Percentiles rank a stretch among this genome's conserved stretches.
Conservation (phyloP, 2,888 invertebrate species). For the Erebia aethiops region DNA sequence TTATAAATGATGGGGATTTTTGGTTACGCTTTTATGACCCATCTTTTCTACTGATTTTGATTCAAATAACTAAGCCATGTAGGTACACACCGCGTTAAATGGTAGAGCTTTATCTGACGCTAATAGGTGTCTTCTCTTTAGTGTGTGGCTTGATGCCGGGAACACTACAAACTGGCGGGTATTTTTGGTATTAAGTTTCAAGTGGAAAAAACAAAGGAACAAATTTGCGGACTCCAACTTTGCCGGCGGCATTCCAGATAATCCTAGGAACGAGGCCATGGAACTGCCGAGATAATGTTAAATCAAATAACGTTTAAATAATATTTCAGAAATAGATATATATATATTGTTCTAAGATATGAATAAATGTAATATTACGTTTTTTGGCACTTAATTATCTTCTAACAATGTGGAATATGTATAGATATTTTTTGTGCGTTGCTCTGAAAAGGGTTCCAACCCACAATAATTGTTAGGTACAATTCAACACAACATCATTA, state of each 20-base stretch:
- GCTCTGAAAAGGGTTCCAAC: too few species aligned
- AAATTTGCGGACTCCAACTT: constrained; percentile 54
- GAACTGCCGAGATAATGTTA: constrained; percentile 23
- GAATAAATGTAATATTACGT: too few species aligned
- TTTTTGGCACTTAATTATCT: too few species aligned
- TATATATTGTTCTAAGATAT: neutral
- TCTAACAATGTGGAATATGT: too few species aligned
- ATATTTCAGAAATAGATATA: too few species aligned
- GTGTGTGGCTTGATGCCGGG: constrained; percentile 7
- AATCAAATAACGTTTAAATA: neutral
- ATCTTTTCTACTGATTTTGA: too few species aligned
- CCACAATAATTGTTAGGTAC: too few species aligned
- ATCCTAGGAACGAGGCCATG: constrained; percentile 43
- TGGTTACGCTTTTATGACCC: too few species aligned
- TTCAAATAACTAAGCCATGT: neutral
- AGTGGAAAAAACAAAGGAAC: constrained; percentile 57
- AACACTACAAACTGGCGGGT: constrained; percentile 44
- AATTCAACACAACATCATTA: too few species aligned
- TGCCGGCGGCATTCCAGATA: constrained; percentile 38
- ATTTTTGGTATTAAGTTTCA: constrained; percentile 59
- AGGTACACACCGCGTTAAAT: neutral
- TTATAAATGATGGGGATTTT: too few species aligned
- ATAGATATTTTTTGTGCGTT: too few species aligned
- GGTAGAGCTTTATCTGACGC: neutral
- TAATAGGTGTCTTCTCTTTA: neutral